Evolutionary conservation across 2,113 vertebrate species (phyloP).

Genomic region (Crocuta crocuta): DNA sequence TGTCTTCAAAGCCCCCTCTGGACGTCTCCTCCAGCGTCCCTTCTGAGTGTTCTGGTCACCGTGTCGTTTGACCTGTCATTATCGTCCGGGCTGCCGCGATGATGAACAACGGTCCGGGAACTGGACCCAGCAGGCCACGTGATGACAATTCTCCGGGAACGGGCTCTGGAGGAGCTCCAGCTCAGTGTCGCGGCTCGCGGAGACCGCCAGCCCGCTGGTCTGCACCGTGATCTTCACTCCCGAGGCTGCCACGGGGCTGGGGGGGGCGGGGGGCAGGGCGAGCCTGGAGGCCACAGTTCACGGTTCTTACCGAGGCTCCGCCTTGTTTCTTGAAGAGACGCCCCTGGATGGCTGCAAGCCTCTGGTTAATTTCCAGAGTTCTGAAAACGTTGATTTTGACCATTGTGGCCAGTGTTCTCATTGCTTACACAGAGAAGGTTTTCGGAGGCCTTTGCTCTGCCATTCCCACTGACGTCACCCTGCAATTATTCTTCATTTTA

Average conservation of each 20-base stretch:
- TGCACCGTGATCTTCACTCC: accelerated
- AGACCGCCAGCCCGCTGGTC: accelerated
- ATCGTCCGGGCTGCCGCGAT: accelerated
- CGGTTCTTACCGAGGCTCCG: accelerated
- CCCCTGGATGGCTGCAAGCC: too few species aligned
- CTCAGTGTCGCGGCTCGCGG: accelerated
- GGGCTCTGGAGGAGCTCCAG: not conserved
- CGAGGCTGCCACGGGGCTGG: not conserved
- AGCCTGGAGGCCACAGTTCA: accelerated
- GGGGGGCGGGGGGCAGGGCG: accelerated
- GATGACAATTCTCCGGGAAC: accelerated
- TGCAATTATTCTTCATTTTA: not conserved
- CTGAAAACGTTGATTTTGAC: not conserved
- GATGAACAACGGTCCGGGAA: not conserved
- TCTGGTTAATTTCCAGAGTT: not conserved
- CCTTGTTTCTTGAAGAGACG: not conserved
- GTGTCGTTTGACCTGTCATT: accelerated
- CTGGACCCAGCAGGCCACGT: accelerated
- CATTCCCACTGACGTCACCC: not conserved
- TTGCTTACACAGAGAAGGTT: not conserved
- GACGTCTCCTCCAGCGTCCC: not conserved
- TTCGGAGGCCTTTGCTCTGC: not conserved
- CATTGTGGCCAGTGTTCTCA: not conserved
- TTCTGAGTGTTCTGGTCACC: not conserved
- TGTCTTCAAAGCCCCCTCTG: not conserved